Conservation (phyloP, 2,113 vertebrate genomes). For the Atherinomorus stipes region DNA sequence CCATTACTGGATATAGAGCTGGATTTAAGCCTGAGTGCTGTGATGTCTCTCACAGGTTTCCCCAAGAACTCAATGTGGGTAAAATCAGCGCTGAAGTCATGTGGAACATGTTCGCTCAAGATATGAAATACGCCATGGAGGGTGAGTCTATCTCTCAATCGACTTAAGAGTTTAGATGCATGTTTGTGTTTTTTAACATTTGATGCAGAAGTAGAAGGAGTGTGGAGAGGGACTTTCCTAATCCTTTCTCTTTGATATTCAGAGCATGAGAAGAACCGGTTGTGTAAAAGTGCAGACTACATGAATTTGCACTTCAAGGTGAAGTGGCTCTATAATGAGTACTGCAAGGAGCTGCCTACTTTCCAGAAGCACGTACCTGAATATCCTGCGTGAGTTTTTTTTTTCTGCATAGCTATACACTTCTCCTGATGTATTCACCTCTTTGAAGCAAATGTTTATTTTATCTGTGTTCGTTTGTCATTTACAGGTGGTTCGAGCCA, state of each 20-base stretch:
- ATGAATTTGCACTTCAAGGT: slow-evolving; percentile 99
- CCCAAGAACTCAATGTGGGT: slow-evolving; percentile 95
- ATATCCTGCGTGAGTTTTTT: slow-evolving; percentile 91
- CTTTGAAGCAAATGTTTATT: slow-evolving; percentile 8
- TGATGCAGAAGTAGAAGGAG: background rate
- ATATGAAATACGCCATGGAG: slow-evolving; percentile 99
- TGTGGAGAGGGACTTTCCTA: slow-evolving; percentile 18
- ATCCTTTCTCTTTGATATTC: slow-evolving; percentile 31
- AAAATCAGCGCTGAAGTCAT: slow-evolving; percentile 98
- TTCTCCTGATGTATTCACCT: background rate
- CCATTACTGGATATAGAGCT: slow-evolving; percentile 9
- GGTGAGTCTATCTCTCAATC: slow-evolving; percentile 81
- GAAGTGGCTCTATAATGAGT: slow-evolving; percentile 98
- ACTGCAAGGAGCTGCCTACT: slow-evolving; percentile 91
- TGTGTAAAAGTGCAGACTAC: slow-evolving; percentile 98
- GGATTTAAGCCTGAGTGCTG: slow-evolving; percentile 20
- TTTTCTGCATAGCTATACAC: background rate
- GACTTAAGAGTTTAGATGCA: background rate
- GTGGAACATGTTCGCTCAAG: slow-evolving; percentile 99
- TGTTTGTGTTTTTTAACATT: slow-evolving; percentile 1
- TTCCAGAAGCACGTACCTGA: slow-evolving; percentile 94
- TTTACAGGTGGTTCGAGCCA: slow-evolving; percentile 94
- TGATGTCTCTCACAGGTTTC: slow-evolving; percentile 83
- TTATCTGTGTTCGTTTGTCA: background rate
- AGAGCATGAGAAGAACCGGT: slow-evolving; percentile 95